Evolutionary conservation across 1,140 invertebrate species (phyloP).

Genomic region (Gonatopus flavifemur): DNA sequence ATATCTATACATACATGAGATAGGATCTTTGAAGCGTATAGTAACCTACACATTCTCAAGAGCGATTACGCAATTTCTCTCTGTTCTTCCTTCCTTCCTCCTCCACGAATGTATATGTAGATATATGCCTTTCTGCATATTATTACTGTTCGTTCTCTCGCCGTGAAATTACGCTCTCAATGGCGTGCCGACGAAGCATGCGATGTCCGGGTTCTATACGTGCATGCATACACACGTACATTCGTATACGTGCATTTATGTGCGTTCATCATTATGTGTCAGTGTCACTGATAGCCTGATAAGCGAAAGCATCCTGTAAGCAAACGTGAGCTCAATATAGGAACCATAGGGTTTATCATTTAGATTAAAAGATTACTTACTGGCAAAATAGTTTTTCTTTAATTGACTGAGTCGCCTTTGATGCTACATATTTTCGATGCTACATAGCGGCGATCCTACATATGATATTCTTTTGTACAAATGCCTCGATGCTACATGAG

Average conservation of each 20-base stretch:
- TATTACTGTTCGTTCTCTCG: slow-evolving; percentile 2
- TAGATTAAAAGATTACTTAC: slow-evolving; percentile 36
- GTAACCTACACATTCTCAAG: too few relatives aligned
- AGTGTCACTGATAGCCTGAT: slow-evolving; percentile 30
- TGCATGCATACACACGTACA: slow-evolving; percentile 18
- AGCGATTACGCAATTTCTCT: slow-evolving; percentile 13
- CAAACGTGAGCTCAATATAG: slow-evolving; percentile 21
- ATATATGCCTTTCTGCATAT: slow-evolving; percentile 4
- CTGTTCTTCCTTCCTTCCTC: slow-evolving; percentile 22
- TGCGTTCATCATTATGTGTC: slow-evolving; percentile 12
- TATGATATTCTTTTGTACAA: too few relatives aligned
- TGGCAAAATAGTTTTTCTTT: too few relatives aligned
- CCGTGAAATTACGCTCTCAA: slow-evolving; percentile 11
- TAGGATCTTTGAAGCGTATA: too few relatives aligned
- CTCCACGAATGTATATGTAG: neutral
- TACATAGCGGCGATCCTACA: too few relatives aligned
- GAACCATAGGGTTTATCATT: slow-evolving; percentile 19
- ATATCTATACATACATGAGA: too few relatives aligned
- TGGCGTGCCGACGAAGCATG: neutral
- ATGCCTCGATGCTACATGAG: too few relatives aligned
- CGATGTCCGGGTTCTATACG: slow-evolving; percentile 23
- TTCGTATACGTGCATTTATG: too few relatives aligned
- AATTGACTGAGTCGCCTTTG: too few relatives aligned
- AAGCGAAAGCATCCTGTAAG: slow-evolving; percentile 39
- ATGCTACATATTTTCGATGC: too few relatives aligned